Evolutionary conservation across 1,140 invertebrate species (phyloP), one percentile per base, ranked within the genome.

Genomic region (Galleria mellonella): DNA sequence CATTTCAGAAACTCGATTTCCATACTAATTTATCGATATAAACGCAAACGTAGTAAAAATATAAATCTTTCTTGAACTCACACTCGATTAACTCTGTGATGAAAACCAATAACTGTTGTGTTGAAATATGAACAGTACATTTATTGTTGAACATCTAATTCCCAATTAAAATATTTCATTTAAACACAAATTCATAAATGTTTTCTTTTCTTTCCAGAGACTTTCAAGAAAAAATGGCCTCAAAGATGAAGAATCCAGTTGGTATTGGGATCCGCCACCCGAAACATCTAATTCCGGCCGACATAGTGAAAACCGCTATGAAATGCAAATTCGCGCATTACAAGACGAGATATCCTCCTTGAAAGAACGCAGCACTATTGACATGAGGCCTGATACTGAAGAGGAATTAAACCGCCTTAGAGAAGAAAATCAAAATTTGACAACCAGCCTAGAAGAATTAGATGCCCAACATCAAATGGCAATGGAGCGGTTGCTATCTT

Each of bases 381-480:
- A 76, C 30, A 37, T 59, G 12, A 55, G 50, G 30, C 44, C 58
- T 39, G 59, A 65, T 28, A 48, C 56, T 23, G 57, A 74, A 14
- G 66, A 72, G 40, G 69, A 76, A 57, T 13, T 79, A 3, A 48
- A 60, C 45, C 57, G 66, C 14, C 64, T 90, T 9, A 68, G 69
- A 39, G 86, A 85, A 55, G 88, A 87, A 56, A 90, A 91, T 57
- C 76, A 79, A 46, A 87, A 85, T 53, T 68, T 93, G 23, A 82
- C 86, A 4, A 58, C 51, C 4, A 92, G 88, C 49, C 81, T 94
- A 17, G 92, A 93, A 48, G 92, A 94, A 66, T 75, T 95, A 52
- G 93, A 94, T 64, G 85, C 68, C 32, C 92, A 94, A 68, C 91
- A 94, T 64, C 88, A 91, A 51, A 71, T 88, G 51, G 92, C 91